Conservation (phyloP, 2,888 invertebrate genomes). For the Agrotis ipsilon region DNA sequence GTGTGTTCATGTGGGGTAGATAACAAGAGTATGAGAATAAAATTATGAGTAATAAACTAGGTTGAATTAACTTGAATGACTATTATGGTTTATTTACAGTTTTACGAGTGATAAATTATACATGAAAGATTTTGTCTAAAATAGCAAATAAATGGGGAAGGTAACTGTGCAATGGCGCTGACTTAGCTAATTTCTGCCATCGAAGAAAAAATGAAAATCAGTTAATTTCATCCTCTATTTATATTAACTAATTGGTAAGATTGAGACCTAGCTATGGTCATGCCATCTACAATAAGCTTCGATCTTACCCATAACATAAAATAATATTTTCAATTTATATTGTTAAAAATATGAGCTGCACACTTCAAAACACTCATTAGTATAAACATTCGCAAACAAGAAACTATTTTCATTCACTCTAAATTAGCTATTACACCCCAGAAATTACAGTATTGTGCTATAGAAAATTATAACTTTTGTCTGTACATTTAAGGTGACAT, state of each 20-base stretch:
- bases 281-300: too few species aligned
- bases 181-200: too few species aligned
- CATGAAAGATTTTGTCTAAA: not conserved
- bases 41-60: not conserved
- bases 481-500: slow-evolving; percentile 49
- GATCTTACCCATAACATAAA: too few species aligned
- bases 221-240: too few species aligned
- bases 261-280: too few species aligned
- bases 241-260: too few species aligned
- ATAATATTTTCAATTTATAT: not conserved
- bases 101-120: not conserved
- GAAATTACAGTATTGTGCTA: slow-evolving; percentile 57
- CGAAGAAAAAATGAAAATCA: too few species aligned
- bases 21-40: not conserved
- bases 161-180: too few species aligned
- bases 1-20: slow-evolving; percentile 2
- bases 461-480: slow-evolving; percentile 58
- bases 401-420: slow-evolving; percentile 32
- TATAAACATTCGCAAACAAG: not conserved
- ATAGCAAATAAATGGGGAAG: not conserved
- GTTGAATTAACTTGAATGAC: not conserved
- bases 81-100: not conserved
- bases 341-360: not conserved
- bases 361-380: not conserved
- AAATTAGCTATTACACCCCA: slow-evolving; percentile 48